Evolutionary conservation across 2,888 invertebrate genomes (phyloP), one percentile per base, ranked within the genome.

Genomic region (Lasioglossum lativentre): DNA sequence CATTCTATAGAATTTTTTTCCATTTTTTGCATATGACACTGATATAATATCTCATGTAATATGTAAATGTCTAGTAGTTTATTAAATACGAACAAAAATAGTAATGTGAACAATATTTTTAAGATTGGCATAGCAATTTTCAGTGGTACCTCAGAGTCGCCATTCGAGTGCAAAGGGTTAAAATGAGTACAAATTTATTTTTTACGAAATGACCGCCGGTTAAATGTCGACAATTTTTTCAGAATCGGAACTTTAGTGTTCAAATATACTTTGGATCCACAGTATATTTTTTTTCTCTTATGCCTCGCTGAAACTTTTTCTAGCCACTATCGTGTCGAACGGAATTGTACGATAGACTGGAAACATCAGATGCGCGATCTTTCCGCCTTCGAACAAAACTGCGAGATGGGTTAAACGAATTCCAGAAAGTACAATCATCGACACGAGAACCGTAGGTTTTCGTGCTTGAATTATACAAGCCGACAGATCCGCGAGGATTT

Each of bases 401-500:
- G 38, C 23, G 68, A 8, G n/a, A 23, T n/a, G 12, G 30, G 47
- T 63, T n/a, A 38, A n/a, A 52, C 59, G 66, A 38, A 56, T 68
- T 40, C 14, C 14, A 42, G 42, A 38, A 56, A 74, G 45, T 34
- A 30, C 34, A 38, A 52, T 40, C 77, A 70, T 34, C 40, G 47
- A 68, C 70, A 23, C 52, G 77, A 38, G 27, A 27, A 8, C 12
- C n/a, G 68, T 38, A 68, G 38, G 38, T 68, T 68, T 85, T 78
- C 34, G 52, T n/a, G 75, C 38, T 45, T 56, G 79, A 85, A 85
- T 85, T 79, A 63, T 78, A 70, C 78, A 84, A 75, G 78, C 75
- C 59, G 30, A 52, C 71, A 66, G 74, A 85, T 77, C 79, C 86
- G 59, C 80, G 81, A 47, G 75, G 75, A 86, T 85, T 85, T 85